Evolutionary conservation across 2,888 invertebrate species (phyloP).

Genomic region (Papilio protenor): DNA sequence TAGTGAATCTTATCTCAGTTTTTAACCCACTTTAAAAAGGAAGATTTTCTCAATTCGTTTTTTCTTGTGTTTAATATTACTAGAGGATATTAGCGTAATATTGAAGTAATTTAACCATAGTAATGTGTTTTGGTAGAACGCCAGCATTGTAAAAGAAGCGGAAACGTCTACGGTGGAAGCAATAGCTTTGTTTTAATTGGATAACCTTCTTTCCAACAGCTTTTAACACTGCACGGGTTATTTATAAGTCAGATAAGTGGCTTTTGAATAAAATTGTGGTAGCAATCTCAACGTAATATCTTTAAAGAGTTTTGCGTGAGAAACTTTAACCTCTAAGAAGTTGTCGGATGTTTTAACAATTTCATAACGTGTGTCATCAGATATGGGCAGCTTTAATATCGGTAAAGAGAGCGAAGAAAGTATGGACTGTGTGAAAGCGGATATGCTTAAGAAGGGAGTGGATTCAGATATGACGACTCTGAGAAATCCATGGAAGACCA

Average conservation of each 20-base stretch:
- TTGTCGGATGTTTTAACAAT: background rate
- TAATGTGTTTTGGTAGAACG: slow-evolving; percentile 25
- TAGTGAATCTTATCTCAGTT: background rate
- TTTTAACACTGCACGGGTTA: slow-evolving; percentile 10
- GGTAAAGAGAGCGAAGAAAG: no score
- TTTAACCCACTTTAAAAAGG: background rate
- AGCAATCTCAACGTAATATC: background rate
- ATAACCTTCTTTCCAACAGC: slow-evolving; percentile 13
- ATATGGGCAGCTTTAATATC: no score
- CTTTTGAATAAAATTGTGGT: slow-evolving; percentile 16
- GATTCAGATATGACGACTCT: no score
- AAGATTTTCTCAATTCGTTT: background rate
- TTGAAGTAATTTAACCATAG: slow-evolving; percentile 13
- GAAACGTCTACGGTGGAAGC: slow-evolving; percentile 1
- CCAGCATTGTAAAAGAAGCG: slow-evolving; percentile 16
- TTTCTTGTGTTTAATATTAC: background rate
- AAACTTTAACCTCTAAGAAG: background rate
- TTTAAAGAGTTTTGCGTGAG: background rate
- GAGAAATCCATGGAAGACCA: no score
- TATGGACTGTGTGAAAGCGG: no score
- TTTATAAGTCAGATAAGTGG: slow-evolving; percentile 23
- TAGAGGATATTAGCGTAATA: slow-evolving; percentile 4
- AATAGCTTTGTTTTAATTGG: slow-evolving; percentile 19
- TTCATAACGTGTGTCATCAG: background rate
- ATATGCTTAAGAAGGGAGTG: no score